These are phyloP conservation scores for Cerastis leucographa DNA, from an alignment of 2,888 invertebrate species.

Conservation along the genomic window DNA sequence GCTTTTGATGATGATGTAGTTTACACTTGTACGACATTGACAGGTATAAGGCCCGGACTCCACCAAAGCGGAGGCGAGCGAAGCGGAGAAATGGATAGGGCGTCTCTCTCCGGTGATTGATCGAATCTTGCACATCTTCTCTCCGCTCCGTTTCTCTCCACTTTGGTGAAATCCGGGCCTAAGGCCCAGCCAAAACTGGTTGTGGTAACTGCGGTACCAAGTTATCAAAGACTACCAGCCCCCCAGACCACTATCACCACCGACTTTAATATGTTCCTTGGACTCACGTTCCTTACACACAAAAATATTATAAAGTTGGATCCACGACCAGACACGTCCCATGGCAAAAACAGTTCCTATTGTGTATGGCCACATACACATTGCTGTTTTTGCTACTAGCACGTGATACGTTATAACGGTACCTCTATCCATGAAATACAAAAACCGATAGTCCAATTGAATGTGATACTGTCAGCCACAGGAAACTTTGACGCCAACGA, in stretches of 20 bases:
- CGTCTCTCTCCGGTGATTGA: no score
- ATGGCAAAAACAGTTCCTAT: background rate
- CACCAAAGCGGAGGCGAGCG: no score
- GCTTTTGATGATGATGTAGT: no score
- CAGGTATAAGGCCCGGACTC: no score
- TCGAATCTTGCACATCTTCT: no score
- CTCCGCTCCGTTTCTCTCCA: no score
- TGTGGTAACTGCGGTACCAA: background rate
- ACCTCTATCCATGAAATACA: background rate
- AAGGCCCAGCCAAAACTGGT: background rate
- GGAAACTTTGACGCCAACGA: background rate
- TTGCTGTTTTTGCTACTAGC: background rate
- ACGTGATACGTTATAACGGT: background rate
- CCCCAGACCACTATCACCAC: background rate
- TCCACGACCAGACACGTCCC: background rate
- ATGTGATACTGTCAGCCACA: slow-evolving; percentile 5
- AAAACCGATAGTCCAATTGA: background rate
- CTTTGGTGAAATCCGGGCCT: no score
- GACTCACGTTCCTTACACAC: background rate
- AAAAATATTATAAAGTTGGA: background rate
- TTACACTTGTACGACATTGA: no score
- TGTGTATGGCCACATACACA: background rate
- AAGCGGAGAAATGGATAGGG: no score
- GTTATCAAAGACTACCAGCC: background rate
- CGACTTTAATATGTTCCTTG: background rate